phyloP scores from a whole-genome alignment of 2,113 vertebrate species.

The Burhinus oedicnemus region DNA sequence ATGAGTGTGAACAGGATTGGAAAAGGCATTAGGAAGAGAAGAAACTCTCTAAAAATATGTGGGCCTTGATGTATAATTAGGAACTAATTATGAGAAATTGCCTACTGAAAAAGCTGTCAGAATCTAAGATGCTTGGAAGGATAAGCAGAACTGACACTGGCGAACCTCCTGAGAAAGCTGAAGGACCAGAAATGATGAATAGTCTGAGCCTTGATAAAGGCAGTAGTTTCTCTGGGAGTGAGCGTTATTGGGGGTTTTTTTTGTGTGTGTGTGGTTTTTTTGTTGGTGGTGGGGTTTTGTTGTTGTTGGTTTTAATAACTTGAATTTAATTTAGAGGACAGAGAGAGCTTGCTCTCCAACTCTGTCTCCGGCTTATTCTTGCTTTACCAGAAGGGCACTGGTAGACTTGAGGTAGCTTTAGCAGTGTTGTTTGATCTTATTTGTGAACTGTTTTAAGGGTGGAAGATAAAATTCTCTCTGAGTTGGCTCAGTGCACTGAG shows the following conservation, averaged over 20 bases:
- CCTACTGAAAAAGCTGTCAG: neutral
- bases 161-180: neutral
- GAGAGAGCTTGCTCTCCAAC: neutral
- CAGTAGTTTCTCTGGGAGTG: neutral
- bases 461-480: neutral
- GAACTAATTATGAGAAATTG: constrained; percentile 43
- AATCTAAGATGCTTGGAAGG: constrained; percentile 14
- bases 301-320: neutral
- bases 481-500: neutral
- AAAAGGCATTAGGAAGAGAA: neutral
- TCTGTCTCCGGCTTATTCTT: neutral
- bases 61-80: constrained; percentile 21
- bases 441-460: neutral
- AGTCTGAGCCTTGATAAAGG: neutral
- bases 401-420: neutral
- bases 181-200: neutral
- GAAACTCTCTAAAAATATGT: neutral
- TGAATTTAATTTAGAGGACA: neutral
- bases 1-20: neutral
- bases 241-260: neutral
- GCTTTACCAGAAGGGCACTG: neutral
- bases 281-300: neutral
- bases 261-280: neutral
- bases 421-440: neutral
- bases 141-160: constrained; percentile 1